Conservation (phyloP, 2,888 invertebrate genomes). For the Pharmacophagus antenor region DNA sequence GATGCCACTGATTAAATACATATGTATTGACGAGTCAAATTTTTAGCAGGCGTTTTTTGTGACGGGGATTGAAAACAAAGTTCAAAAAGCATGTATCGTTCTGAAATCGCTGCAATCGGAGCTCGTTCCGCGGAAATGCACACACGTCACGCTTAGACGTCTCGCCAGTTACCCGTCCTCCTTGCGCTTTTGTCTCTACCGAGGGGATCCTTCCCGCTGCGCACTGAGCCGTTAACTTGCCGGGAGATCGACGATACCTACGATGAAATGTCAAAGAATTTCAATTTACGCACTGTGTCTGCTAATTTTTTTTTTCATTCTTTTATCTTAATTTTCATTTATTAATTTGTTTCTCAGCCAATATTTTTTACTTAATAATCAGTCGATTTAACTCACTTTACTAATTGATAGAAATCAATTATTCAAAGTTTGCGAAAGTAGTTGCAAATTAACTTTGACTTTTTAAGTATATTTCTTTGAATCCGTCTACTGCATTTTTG, state of each 20-base stretch:
- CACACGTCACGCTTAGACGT: constrained; percentile 33
- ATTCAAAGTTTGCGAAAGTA: too few relatives aligned
- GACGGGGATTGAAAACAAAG: background rate
- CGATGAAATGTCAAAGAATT: constrained; percentile 20
- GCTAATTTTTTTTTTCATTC: background rate
- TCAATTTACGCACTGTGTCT: background rate
- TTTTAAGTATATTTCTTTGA: too few relatives aligned
- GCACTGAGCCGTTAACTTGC: constrained; percentile 27
- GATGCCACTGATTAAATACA: too few relatives aligned
- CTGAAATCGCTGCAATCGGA: constrained; percentile 22
- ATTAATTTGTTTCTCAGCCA: too few relatives aligned
- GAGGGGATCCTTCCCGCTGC: constrained; percentile 20
- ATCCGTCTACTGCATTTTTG: too few relatives aligned
- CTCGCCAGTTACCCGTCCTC: constrained; percentile 27
- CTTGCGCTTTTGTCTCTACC: constrained; percentile 28
- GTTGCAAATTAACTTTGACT: too few relatives aligned
- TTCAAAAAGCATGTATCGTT: background rate
- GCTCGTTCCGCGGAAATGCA: constrained; percentile 31
- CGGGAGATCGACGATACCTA: constrained; percentile 24
- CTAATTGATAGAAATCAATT: too few relatives aligned
- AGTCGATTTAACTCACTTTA: too few relatives aligned
- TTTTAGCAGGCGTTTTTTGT: background rate
- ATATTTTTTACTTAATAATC: too few relatives aligned
- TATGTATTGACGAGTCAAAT: background rate
- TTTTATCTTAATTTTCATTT: background rate